phyloP scores from a whole-genome alignment of 2,888 invertebrate genomes.

The Netelia inedita region DNA sequence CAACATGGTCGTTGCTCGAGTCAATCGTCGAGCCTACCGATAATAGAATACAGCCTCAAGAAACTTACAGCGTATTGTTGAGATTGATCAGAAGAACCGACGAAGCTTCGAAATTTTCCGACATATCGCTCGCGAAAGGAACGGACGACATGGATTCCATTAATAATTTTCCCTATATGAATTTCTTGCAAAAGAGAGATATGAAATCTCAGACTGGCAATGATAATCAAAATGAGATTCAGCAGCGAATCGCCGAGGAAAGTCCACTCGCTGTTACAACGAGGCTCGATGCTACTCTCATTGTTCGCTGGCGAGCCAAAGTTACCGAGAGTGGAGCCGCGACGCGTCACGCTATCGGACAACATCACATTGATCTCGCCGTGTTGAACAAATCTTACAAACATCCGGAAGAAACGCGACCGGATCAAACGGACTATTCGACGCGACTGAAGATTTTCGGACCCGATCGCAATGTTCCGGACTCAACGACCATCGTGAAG shows the following conservation, averaged over 20 bases:
- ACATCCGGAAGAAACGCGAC: slow-evolving; percentile 83
- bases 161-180: slow-evolving; percentile 83
- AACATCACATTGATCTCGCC: slow-evolving; percentile 89
- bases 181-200: slow-evolving; percentile 85
- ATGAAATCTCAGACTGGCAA: slow-evolving; percentile 75
- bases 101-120: slow-evolving; percentile 79
- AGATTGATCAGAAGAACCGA: slow-evolving; percentile 84
- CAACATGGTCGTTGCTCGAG: slow-evolving; percentile 87
- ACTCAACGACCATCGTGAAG: slow-evolving; percentile 72
- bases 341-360: slow-evolving; percentile 88
- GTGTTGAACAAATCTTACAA: slow-evolving; percentile 87
- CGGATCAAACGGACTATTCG: slow-evolving; percentile 79
- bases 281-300: slow-evolving; percentile 81
- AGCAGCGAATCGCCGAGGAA: slow-evolving; percentile 69
- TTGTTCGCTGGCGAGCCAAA: slow-evolving; percentile 86
- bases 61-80: slow-evolving; percentile 86
- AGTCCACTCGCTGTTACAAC: slow-evolving; percentile 72
- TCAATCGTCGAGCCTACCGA: slow-evolving; percentile 81
- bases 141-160: slow-evolving; percentile 75
- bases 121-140: slow-evolving; percentile 80
- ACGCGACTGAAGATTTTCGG: slow-evolving; percentile 82
- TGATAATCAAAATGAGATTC: slow-evolving; percentile 72
- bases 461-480: slow-evolving; percentile 84
- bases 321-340: slow-evolving; percentile 86
- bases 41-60: slow-evolving; percentile 86